A percentile compares a stretch with the other conserved stretches of the same genome.
phyloP scores from a whole-genome alignment of 2,113 vertebrate species.

The Balaeniceps rex region DNA sequence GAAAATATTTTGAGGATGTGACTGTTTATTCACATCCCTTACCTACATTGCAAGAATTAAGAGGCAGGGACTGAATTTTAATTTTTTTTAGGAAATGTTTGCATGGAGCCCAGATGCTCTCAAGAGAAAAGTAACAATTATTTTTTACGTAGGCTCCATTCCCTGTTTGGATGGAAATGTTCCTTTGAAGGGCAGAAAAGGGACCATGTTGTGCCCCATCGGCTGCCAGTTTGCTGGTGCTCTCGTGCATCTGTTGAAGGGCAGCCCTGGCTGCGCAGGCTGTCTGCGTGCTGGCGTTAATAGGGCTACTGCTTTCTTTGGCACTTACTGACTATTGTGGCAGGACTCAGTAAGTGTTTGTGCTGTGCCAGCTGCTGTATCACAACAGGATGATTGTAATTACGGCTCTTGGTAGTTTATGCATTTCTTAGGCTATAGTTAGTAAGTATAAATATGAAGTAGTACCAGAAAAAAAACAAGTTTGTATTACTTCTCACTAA shows the following conservation, averaged over 20 bases:
- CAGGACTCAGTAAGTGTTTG: not conserved
- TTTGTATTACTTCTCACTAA: not conserved
- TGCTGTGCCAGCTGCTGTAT: conserved; percentile 32
- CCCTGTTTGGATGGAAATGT: not conserved
- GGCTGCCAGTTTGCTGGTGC: not conserved
- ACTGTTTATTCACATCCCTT: conserved; percentile 15
- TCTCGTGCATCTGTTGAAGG: not conserved
- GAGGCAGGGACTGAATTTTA: not conserved
- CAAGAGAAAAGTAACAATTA: not conserved
- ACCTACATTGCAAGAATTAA: not conserved
- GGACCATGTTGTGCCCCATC: not conserved
- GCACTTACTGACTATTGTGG: not conserved
- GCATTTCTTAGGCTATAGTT: not conserved
- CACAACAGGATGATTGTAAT: conserved; percentile 12
- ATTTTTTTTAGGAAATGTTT: not conserved
- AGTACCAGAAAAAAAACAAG: not conserved
- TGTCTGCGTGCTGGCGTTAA: not conserved
- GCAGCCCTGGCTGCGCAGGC: not conserved
- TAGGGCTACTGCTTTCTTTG: not conserved
- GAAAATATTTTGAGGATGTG: conserved; percentile 11
- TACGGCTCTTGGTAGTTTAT: not conserved
- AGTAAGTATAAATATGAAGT: not conserved
- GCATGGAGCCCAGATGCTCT: not conserved
- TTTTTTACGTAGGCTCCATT: not conserved
- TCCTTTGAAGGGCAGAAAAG: conserved; percentile 3